Base-by-base conservation (phyloP, 1,140 invertebrate species). In the Brachionus manjavacas region DNA sequence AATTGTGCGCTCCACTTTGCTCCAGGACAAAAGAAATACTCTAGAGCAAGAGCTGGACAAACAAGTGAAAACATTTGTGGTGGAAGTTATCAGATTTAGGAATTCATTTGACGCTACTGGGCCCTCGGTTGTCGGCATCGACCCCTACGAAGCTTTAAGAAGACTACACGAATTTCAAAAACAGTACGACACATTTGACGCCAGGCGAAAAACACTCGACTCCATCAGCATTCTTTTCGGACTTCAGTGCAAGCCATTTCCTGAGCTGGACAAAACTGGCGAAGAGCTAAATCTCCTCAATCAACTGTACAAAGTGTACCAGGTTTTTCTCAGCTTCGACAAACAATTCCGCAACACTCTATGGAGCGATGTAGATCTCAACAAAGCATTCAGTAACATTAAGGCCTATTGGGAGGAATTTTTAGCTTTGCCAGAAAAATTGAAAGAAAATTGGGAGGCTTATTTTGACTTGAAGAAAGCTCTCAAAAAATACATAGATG, bases 11-110 rank as follows among this genome's bases (percentile, higher is more conserved):
- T 86, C 87, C 25, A 86, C 86, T 28, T 86, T 90, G 16, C 85
- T 90, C n/a, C 89, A 88, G 85, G 88, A 90, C 72, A 86, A 88
- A 79, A 68, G 89, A 46, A 87, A 87, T 64, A 86, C 87, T 16
- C 89, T 90, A 86, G 88, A 89, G 85, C 89, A 90, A 85, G 89
- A 90, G 85, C 86, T 90, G 25, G 89, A 90, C 85, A 89, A 90
- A 86, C 89, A 90, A 87, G 87, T 89, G 74, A 90, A 89, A 88
- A 88, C 87, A 64, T 90, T 90, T 86, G 88, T 89, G 12, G 89
- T 90, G 25, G 89, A 90, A 84, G 89, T 90, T n/a, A 89, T 90
- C 60, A 88, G 89, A 86, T 90, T 90, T 85, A 85, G 89, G 28
- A 90, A 90, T 87, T 87, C 87, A 0, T 90, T 90, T 87, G 89